Base-by-base conservation (phyloP, 2,113 vertebrate genomes). In the Psammodynastes pulverulentus region DNA sequence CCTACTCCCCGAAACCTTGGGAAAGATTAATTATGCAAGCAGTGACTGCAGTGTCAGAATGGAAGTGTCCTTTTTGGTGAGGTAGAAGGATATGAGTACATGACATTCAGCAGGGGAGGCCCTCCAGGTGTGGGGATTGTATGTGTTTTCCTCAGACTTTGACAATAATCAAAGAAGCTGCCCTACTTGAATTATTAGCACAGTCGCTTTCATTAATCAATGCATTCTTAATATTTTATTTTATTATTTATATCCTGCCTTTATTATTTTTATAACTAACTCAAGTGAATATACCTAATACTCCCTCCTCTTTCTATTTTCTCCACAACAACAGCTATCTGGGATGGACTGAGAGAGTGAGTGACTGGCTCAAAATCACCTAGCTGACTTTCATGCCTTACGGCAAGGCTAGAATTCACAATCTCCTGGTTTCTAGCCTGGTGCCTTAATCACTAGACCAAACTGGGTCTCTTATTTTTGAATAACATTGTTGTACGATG, bases 121-220 rank as follows among this genome's bases (percentile, higher is more conserved):
- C n/a, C n/a, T 39, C 67, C 15, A 34, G 13, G n/a, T 72, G 13
- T 72, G 67, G 67, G 67, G n/a, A 17, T 72, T 34, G 1, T 67
- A n/a, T 67, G 10, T 67, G 5, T 34, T 72, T 72, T 34, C n/a
- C 67, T 72, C 67, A 72, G n/a, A 72, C 13, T 34, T 34, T 72
- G 15, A 72, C 2, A 34, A 12, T 13, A 4, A 67, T 12, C 34
- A 67, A 67, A 67, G 56, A 62, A 62, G 56, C 0, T 92, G 46
- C 21, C 88, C 12, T 93, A 91, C 92, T 95, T 52, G 1, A 34
- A 24, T 26, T n/a, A 9, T 67, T 88, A 48, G 24, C 34, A 53
- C 43, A 91, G 58, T 23, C 24, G 6, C 56, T 24, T 88, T 34
- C 46, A 72, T 91, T 86, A 86, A 91, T 94, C 46, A 91, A 91